Evolutionary conservation across 2,888 invertebrate genomes (phyloP).

Genomic region (Hyposoter didymator): DNA sequence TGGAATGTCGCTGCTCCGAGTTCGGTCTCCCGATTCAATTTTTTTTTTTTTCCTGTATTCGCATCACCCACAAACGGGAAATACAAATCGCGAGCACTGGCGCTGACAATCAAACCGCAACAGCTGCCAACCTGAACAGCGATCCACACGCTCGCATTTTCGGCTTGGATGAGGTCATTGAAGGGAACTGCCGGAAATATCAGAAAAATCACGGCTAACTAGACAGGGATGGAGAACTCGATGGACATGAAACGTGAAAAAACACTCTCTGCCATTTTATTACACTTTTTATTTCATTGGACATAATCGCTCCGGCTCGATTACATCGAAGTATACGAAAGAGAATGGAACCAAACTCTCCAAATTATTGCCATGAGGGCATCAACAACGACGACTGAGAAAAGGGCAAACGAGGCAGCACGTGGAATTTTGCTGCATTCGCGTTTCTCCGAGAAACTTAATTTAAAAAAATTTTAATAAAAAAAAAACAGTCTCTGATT

Average conservation of each 20-base stretch:
- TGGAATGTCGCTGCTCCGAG: slow-evolving; percentile 21
- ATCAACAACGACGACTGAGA: neutral
- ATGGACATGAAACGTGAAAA: neutral
- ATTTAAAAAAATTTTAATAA: neutral
- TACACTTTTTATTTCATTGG: slow-evolving; percentile 33
- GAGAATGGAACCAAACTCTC: neutral
- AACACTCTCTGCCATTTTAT: slow-evolving; percentile 11
- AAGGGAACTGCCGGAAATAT: slow-evolving; percentile 33
- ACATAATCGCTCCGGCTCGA: slow-evolving; percentile 33
- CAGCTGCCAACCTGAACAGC: slow-evolving; percentile 30
- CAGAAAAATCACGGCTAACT: slow-evolving; percentile 5
- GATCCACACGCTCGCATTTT: slow-evolving; percentile 11
- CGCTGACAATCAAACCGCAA: slow-evolving; percentile 22
- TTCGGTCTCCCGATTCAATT: neutral
- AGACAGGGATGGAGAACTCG: neutral
- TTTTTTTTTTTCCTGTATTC: slow-evolving; percentile 31
- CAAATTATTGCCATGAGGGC: neutral
- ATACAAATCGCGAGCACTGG: slow-evolving; percentile 17
- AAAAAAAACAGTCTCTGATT: neutral
- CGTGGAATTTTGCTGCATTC: neutral
- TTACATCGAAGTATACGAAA: neutral
- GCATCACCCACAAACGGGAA: slow-evolving; percentile 10
- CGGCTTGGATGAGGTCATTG: neutral
- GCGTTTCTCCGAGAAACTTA: neutral
- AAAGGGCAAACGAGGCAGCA: neutral